phyloP scores from a whole-genome alignment of 2,888 invertebrate genomes.

The Atrina japonica region DNA sequence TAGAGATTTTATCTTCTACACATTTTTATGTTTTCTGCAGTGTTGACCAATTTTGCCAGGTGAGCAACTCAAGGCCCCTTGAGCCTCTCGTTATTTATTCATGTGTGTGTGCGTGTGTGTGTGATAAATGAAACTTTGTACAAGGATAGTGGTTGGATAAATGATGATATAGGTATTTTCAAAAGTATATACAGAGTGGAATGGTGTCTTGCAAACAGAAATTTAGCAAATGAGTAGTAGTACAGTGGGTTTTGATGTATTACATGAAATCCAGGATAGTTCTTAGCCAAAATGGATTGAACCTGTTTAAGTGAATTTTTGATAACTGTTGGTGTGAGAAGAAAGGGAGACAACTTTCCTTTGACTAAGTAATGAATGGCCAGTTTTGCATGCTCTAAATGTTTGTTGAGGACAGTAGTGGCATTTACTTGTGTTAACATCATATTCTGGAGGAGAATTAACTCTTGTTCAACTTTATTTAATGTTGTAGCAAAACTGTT shows the following conservation, averaged over 20 bases:
- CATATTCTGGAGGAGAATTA: neutral
- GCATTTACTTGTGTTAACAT: slow-evolving; percentile 22
- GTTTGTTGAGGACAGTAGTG: slow-evolving; percentile 6
- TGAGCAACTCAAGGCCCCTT: too few species aligned
- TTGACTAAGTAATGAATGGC: slow-evolving; percentile 27
- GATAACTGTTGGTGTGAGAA: slow-evolving; percentile 5
- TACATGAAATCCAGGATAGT: slow-evolving; percentile 14
- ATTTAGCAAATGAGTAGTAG: slow-evolving; percentile 19
- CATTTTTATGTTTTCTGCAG: too few species aligned
- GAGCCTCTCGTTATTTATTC: too few species aligned
- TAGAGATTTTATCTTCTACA: too few species aligned
- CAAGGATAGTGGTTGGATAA: slow-evolving; percentile 16
- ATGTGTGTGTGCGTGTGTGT: too few species aligned
- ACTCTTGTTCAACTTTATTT: slow-evolving; percentile 5
- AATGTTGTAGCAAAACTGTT: neutral
- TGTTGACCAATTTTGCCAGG: too few species aligned
- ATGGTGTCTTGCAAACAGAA: slow-evolving; percentile 7
- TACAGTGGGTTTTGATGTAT: slow-evolving; percentile 11
- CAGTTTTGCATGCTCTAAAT: slow-evolving; percentile 16
- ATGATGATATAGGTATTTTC: slow-evolving; percentile 20
- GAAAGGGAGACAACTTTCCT: slow-evolving; percentile 32
- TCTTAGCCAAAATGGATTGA: slow-evolving; percentile 8
- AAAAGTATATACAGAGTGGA: slow-evolving; percentile 15
- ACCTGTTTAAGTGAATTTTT: slow-evolving; percentile 15
- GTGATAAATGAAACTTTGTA: slow-evolving; percentile 25